Percentiles rank a stretch among this genome's conserved stretches.
These are phyloP conservation scores for Cataglyphis rosenhaueri DNA, from an alignment of 2,888 invertebrate species.

Conservation along the genomic window DNA sequence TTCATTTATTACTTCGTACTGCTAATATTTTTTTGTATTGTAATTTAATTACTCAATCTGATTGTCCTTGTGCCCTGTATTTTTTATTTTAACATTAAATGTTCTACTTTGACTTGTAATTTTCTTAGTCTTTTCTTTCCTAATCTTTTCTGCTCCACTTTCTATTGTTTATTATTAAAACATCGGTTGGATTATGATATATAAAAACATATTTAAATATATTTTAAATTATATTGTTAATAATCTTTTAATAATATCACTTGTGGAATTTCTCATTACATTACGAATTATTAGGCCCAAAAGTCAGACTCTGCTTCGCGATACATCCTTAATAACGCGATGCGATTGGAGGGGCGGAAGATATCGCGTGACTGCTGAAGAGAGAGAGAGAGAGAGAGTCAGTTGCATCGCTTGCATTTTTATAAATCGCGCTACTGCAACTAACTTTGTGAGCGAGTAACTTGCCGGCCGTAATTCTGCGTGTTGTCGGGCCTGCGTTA, in stretches of 20 bases:
- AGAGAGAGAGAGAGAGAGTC: slow-evolving; percentile 5
- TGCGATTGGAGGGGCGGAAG: slow-evolving; percentile 20
- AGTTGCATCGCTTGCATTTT: slow-evolving; percentile 43
- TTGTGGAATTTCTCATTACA: not conserved
- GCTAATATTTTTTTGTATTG: too few relatives aligned
- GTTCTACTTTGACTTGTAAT: too few relatives aligned
- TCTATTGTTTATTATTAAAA: too few relatives aligned
- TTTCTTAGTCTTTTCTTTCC: too few relatives aligned
- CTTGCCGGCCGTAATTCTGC: slow-evolving; percentile 52
- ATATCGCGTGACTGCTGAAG: slow-evolving; percentile 42
- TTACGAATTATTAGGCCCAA: not conserved
- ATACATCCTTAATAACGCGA: slow-evolving; percentile 38
- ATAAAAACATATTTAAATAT: too few relatives aligned
- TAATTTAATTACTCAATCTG: too few relatives aligned
- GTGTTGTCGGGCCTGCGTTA: slow-evolving; percentile 36
- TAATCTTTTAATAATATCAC: not conserved
- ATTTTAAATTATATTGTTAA: not conserved
- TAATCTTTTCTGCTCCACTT: too few relatives aligned
- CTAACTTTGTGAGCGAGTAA: slow-evolving; percentile 49
- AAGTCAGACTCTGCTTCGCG: slow-evolving; percentile 21
- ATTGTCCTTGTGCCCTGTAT: too few relatives aligned
- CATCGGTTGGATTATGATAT: too few relatives aligned
- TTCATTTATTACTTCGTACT: too few relatives aligned
- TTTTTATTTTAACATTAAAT: too few relatives aligned
- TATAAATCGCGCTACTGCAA: slow-evolving; percentile 37